These are phyloP conservation scores for Gorsachius goisagi DNA, from an alignment of 2,113 vertebrate species.

Conservation along the genomic window DNA sequence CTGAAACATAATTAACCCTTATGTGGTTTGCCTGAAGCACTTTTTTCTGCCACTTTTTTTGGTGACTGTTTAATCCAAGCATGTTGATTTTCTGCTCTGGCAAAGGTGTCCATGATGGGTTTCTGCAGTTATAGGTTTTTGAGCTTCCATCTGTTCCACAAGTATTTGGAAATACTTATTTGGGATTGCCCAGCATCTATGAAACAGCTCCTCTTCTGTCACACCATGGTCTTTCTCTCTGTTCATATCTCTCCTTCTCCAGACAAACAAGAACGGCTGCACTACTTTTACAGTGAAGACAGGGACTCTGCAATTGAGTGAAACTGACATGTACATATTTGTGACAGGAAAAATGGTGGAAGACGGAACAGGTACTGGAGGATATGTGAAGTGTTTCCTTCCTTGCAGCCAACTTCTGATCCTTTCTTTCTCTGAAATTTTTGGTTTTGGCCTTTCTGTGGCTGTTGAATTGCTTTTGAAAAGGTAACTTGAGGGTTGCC, in stretches of 20 bases:
- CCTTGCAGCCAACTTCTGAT: background rate
- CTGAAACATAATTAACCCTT: background rate
- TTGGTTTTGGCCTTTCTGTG: background rate
- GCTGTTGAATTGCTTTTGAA: background rate
- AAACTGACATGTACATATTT: accelerated
- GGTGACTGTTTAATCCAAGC: background rate
- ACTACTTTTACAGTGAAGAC: constrained; percentile 24
- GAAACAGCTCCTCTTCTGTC: background rate
- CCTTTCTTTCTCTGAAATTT: background rate
- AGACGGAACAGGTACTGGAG: constrained; percentile 59
- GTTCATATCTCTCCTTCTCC: background rate
- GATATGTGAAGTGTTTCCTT: background rate
- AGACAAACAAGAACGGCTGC: constrained; percentile 62
- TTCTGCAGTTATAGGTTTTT: background rate
- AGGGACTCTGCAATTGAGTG: constrained; percentile 7
- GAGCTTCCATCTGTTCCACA: background rate
- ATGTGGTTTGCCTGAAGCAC: background rate
- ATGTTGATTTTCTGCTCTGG: background rate
- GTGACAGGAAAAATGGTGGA: constrained; percentile 8
- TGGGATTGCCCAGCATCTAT: background rate
- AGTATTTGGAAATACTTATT: background rate
- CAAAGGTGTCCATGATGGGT: background rate
- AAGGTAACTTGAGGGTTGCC: background rate
- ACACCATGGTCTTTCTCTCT: background rate
- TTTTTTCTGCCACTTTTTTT: background rate